These are phyloP conservation scores for Perodicticus potto DNA, from an alignment of 2,797 vertebrate genomes.

Conservation along the genomic window DNA sequence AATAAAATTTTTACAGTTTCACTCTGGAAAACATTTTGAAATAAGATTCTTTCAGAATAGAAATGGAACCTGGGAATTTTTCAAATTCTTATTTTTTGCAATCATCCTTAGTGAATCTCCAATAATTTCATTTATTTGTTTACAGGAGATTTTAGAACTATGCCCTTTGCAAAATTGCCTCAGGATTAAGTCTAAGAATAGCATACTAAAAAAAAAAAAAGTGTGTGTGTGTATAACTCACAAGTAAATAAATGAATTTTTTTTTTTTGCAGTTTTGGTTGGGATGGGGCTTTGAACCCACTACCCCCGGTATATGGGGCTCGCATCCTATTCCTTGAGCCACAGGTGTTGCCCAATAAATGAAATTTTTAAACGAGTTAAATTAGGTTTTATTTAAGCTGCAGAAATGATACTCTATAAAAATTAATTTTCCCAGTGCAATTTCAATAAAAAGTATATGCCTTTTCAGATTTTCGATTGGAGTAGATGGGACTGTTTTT, in stretches of 20 bases:
- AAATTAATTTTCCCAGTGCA: background rate
- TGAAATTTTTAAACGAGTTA: background rate
- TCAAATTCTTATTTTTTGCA: background rate
- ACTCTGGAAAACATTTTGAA: background rate
- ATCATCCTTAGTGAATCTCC: background rate
- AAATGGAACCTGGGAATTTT: background rate
- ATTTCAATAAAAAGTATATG: background rate
- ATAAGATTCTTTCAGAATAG: background rate
- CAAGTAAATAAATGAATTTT: background rate
- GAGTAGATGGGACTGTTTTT: background rate
- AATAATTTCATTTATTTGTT: background rate
- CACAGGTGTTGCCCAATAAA: too few relatives aligned
- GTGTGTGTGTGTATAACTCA: too few relatives aligned
- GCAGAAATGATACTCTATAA: background rate
- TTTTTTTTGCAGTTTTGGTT: too few relatives aligned
- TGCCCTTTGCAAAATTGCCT: background rate
- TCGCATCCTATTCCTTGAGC: too few relatives aligned
- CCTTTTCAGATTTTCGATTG: background rate
- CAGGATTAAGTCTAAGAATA: background rate
- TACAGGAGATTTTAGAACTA: background rate
- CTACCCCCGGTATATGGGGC: too few relatives aligned
- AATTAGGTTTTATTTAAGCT: background rate
- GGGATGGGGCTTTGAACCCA: too few relatives aligned
- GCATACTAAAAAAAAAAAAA: background rate
- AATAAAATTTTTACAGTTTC: constrained; percentile 15